Base-by-base conservation (phyloP, 2,113 vertebrate species). In the Pelvicachromis taeniatus region DNA sequence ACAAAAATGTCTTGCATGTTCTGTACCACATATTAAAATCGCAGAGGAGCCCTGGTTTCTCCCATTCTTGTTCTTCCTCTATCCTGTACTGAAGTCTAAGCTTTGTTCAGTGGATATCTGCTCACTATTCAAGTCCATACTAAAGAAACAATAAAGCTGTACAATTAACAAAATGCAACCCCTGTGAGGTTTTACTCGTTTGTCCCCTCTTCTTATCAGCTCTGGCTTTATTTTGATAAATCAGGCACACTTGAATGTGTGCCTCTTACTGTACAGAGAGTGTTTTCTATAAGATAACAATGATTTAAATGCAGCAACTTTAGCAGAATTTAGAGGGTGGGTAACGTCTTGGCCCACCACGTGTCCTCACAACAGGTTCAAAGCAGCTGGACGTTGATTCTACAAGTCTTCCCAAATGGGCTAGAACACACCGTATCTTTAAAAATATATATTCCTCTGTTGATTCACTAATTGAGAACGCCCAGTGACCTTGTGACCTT, bases 111-210 rank as follows among this genome's bases (percentile, higher is more conserved):
- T 89, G 90, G 83, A 91, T 90, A 87, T 78, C 90, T 83, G 80
- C 82, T 89, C 81, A 83, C 58, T 45, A 85, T 81, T 89, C 87
- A 92, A 82, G 91, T 93, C 79, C 82, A 81, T 78, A 85, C 87
- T 85, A 93, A 91, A 91, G 85, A 83, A 88, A 53, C 77, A 96
- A 96, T 96, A 96, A 96, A 96, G 77, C 75, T 93, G 82, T 93
- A 92, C 78, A 59, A 94, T 90, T 90, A 94, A 95, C 90, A 86
- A 81, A 85, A 86, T 13, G 35, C 45, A 79, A 78, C 55, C 21
- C 4, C n/a, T 83, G 70, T 85, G 77, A 85, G 54, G 26, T 17
- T 35, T 56, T 65, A 52, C 90, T 85, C 6, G 33, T 56, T 35
- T 50, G 4, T 1, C 6, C n/a, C 1, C 17, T 33, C 14, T 61